Percentiles rank a stretch among this genome's conserved stretches.
These are phyloP conservation scores for Sus scrofa DNA, from an alignment of 2,113 vertebrate species.

Conservation along the genomic window DNA sequence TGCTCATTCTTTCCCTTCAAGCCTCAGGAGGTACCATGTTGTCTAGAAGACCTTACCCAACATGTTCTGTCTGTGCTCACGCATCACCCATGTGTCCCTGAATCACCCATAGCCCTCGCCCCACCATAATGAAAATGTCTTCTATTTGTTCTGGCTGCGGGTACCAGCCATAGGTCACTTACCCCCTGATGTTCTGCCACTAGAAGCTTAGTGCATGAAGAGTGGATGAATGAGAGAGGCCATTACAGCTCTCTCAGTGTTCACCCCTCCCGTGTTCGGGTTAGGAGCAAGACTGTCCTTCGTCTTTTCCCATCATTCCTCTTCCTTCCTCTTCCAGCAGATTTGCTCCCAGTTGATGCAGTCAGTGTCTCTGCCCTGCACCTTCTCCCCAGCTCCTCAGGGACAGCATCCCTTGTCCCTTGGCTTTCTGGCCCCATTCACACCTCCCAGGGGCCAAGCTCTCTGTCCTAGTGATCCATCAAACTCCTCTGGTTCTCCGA, in stretches of 20 bases:
- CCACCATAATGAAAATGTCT: neutral
- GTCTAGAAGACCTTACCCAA: neutral
- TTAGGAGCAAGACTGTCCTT: constrained; percentile 1
- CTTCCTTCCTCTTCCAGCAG: neutral
- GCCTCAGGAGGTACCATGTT: neutral
- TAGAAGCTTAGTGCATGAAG: constrained; percentile 22
- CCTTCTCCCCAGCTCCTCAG: neutral
- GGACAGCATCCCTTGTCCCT: neutral
- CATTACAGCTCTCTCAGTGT: too few relatives aligned
- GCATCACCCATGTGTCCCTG: neutral
- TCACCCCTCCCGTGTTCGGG: neutral
- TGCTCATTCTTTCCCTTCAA: neutral
- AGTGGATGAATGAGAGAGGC: neutral
- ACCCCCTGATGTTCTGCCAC: neutral
- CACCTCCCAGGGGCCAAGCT: neutral
- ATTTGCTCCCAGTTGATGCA: neutral
- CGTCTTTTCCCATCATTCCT: neutral
- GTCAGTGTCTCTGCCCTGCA: neutral
- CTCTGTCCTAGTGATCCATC: neutral
- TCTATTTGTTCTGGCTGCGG: neutral
- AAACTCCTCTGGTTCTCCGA: neutral
- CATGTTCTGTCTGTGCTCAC: neutral
- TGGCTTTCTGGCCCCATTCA: neutral
- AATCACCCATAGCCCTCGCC: neutral
- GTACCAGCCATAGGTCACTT: neutral